Evolutionary conservation across 2,888 invertebrate genomes (phyloP).

Genomic region (Pristionchus maxplancki): DNA sequence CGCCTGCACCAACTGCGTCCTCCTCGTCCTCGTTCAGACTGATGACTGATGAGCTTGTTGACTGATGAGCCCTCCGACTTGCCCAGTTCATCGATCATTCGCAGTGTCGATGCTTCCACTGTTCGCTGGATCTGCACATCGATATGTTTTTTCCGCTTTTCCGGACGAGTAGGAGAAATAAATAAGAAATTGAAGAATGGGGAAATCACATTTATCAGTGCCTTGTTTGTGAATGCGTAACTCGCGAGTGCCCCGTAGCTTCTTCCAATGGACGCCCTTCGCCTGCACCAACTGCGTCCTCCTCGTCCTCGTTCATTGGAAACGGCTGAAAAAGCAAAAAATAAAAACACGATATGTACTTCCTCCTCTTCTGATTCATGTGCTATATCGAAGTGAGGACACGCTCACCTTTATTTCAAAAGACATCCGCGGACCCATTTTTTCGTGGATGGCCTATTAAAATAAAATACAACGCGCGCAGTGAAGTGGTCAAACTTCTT

Average conservation of each 20-base stretch:
- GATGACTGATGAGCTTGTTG: not conserved
- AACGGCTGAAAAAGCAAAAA: too few species aligned
- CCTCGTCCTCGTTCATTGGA: constrained; percentile 67
- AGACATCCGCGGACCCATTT: too few species aligned
- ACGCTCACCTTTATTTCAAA: too few species aligned
- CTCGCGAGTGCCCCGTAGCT: too few species aligned
- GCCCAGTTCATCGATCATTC: not conserved
- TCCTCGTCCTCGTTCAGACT: constrained; percentile 62
- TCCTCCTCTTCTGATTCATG: too few species aligned
- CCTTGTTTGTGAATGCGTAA: too few species aligned
- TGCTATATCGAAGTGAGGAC: too few species aligned
- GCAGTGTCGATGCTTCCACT: not conserved
- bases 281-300: constrained; percentile 78
- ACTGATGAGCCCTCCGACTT: not conserved
- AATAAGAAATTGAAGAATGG: too few species aligned
- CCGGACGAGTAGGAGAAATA: too few species aligned
- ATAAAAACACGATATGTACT: too few species aligned
- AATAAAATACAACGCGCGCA: constrained; percentile 78
- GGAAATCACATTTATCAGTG: too few species aligned
- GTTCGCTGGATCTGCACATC: not conserved
- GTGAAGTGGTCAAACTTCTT: constrained; percentile 79
- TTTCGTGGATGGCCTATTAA: not conserved
- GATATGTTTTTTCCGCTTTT: not conserved
- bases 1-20: constrained; percentile 78
- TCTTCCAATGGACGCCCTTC: constrained; percentile 80